A percentile compares a stretch with the other conserved stretches of the same genome.
Conservation (phyloP, 2,888 invertebrate species). For the Caenorhabditis plicata region DNA sequence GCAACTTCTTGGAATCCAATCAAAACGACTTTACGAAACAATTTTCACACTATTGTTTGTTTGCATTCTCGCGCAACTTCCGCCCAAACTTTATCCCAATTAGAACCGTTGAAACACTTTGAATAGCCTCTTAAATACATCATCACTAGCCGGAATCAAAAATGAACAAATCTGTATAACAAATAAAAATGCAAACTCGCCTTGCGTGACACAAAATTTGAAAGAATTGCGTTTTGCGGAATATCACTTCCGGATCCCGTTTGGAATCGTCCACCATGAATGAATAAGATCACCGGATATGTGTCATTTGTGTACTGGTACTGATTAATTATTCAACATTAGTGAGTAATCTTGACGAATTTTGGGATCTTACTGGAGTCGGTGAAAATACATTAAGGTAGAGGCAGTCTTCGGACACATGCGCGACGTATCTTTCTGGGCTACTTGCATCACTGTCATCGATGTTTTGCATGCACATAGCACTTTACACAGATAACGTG, state of each 20-base stretch:
- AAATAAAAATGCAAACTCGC: slow-evolving; percentile 22
- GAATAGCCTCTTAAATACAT: too few relatives aligned
- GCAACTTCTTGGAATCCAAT: too few relatives aligned
- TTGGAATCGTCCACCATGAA: slow-evolving; percentile 89
- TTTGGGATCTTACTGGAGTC: slow-evolving; percentile 67
- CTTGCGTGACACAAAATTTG: slow-evolving; percentile 72
- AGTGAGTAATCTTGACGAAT: neutral
- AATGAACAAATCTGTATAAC: too few relatives aligned
- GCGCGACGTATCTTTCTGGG: slow-evolving; percentile 50
- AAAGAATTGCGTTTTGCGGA: slow-evolving; percentile 59
- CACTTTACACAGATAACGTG: slow-evolving; percentile 15
- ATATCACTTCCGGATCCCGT: slow-evolving; percentile 71
- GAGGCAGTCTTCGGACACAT: slow-evolving; percentile 80
- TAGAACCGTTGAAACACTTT: too few relatives aligned
- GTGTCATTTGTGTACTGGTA: slow-evolving; percentile 64
- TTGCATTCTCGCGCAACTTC: too few relatives aligned
- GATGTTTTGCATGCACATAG: slow-evolving; percentile 54
- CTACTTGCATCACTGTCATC: slow-evolving; percentile 41
- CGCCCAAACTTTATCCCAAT: too few relatives aligned
- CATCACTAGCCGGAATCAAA: too few relatives aligned
- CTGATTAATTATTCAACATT: slow-evolving; percentile 39
- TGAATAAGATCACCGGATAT: slow-evolving; percentile 90
- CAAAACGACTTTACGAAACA: too few relatives aligned
- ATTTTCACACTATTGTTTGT: too few relatives aligned
- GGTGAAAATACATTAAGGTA: slow-evolving; percentile 90